phyloP scores from a whole-genome alignment of 1,140 invertebrate genomes.

The Ruditapes philippinarum region DNA sequence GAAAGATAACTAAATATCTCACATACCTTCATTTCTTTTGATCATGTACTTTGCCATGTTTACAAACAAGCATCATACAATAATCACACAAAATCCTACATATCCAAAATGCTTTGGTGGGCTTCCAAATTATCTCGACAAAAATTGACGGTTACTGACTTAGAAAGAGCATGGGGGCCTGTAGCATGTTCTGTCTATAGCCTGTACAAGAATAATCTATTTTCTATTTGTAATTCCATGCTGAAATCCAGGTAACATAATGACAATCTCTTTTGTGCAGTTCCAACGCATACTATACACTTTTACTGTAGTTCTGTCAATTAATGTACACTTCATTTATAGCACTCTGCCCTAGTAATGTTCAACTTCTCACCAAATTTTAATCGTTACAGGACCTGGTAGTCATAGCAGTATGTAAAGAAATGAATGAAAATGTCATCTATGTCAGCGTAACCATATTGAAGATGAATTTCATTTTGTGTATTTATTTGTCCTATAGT shows the following conservation, averaged over 20 bases:
- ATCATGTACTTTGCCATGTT: constrained; percentile 12
- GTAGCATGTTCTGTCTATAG: neutral
- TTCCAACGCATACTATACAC: neutral
- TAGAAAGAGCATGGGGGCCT: neutral
- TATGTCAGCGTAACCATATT: too few relatives aligned
- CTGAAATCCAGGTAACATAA: neutral
- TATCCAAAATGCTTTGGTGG: constrained; percentile 31
- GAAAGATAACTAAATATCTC: constrained; percentile 12
- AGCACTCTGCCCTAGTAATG: too few relatives aligned
- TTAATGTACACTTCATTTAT: neutral
- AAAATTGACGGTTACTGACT: neutral
- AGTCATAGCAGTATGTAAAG: too few relatives aligned
- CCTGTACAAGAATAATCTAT: neutral
- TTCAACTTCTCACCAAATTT: too few relatives aligned
- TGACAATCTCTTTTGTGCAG: constrained; percentile 1
- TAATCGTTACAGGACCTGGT: too few relatives aligned
- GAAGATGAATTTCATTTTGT: too few relatives aligned
- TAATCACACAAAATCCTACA: constrained; percentile 19
- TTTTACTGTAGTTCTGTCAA: neutral
- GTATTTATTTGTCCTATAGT: too few relatives aligned
- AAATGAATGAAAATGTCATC: too few relatives aligned
- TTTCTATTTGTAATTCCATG: neutral
- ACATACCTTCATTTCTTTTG: constrained; percentile 33
- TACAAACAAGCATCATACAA: constrained; percentile 17
- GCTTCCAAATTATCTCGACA: constrained; percentile 1